Evolutionary conservation across 92 coral and sea anemone species (phyloP).

Genomic region (Heteractis magnifica): DNA sequence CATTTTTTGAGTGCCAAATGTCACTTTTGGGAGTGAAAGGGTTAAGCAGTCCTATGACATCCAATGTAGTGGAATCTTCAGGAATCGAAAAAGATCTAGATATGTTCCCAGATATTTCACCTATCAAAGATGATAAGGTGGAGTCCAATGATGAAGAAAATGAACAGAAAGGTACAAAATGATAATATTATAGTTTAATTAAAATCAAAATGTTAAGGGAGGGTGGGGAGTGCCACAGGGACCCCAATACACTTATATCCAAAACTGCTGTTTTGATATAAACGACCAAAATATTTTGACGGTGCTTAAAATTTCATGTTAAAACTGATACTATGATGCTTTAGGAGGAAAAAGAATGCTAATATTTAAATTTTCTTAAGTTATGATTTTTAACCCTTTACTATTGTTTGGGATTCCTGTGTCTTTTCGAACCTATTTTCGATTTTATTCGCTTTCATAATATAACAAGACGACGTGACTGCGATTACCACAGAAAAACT

Average conservation of each 20-base stretch:
- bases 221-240: not conserved
- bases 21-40: too few species aligned
- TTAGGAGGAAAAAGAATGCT: too few species aligned
- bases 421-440: not conserved
- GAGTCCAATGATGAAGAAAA: not conserved
- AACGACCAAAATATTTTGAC: too few species aligned
- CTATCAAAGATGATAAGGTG: constrained; percentile 55
- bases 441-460: not conserved
- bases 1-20: too few species aligned
- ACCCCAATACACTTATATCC: too few species aligned
- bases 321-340: too few species aligned
- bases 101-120: constrained; percentile 71
- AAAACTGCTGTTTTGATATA: too few species aligned
- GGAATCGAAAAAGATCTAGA: constrained; percentile 53
- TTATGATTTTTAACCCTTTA: not conserved
- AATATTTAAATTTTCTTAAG: too few species aligned
- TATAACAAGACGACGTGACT: not conserved
- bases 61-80: constrained; percentile 62
- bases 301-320: too few species aligned
- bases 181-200: too few species aligned
- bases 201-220: too few species aligned
- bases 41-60: constrained; percentile 22
- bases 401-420: constrained; percentile 2
- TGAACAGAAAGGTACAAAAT: not conserved
- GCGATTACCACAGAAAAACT: too few species aligned